Evolutionary conservation across 2,113 vertebrate species (phyloP).

Genomic region (Calypte anna): DNA sequence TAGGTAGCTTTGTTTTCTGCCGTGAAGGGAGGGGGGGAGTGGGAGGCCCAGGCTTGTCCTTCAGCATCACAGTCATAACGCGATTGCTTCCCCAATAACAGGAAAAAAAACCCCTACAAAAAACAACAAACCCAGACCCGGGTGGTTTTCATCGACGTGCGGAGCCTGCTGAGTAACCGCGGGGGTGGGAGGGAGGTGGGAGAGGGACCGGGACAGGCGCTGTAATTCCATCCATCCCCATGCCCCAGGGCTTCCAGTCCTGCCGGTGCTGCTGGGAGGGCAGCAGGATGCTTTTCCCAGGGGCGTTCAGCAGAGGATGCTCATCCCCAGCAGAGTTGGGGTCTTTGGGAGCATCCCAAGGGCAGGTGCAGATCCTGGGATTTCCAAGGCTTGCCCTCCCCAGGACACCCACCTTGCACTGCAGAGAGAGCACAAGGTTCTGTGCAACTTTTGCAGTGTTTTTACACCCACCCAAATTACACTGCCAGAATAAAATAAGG

Average conservation of each 20-base stretch:
- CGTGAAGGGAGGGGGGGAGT: neutral
- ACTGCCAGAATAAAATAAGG: too few relatives aligned
- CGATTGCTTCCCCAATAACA: neutral
- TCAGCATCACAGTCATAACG: constrained; percentile 11
- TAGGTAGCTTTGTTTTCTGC: constrained; percentile 24
- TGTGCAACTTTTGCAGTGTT: too few relatives aligned
- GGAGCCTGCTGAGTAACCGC: neutral
- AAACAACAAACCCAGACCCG: neutral
- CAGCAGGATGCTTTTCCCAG: neutral
- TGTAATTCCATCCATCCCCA: neutral
- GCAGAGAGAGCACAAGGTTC: neutral
- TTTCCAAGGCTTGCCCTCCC: neutral
- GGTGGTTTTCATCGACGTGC: neutral
- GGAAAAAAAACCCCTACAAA: neutral
- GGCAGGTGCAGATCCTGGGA: neutral
- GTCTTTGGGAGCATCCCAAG: neutral
- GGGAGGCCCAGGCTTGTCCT: constrained; percentile 54
- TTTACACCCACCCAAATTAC: neutral
- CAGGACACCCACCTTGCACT: fast-evolving
- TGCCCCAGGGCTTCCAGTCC: neutral
- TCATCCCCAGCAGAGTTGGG: neutral
- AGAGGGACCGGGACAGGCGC: neutral
- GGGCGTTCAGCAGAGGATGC: neutral
- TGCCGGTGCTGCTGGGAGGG: fast-evolving
- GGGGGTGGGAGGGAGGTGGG: neutral